A percentile compares a stretch with the other conserved stretches of the same genome.
phyloP scores from a whole-genome alignment of 2,113 vertebrate species.

The Thalassarche chlororhynchos region DNA sequence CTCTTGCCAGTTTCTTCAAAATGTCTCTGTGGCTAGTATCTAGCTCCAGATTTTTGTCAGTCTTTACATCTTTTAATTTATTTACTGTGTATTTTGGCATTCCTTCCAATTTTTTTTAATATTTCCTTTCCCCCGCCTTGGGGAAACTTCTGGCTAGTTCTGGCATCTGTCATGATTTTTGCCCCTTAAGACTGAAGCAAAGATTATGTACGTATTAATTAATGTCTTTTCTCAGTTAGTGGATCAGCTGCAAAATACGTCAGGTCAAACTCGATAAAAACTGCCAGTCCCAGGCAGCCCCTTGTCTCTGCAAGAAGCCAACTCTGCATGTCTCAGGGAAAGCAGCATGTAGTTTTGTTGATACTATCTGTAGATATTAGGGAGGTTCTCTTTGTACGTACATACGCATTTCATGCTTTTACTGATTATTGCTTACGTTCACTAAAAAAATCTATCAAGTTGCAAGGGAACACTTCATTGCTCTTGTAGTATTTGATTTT shows the following conservation, averaged over 20 bases:
- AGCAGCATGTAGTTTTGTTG: background rate
- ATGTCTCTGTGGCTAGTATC: background rate
- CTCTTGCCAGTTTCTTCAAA: background rate
- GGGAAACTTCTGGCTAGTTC: background rate
- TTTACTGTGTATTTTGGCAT: background rate
- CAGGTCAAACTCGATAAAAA: background rate
- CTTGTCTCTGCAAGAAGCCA: background rate
- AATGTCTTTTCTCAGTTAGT: background rate
- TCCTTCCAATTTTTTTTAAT: background rate
- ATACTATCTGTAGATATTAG: background rate
- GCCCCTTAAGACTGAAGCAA: background rate
- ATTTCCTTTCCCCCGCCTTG: background rate
- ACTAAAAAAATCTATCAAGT: background rate
- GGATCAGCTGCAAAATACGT: background rate
- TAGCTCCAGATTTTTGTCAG: background rate
- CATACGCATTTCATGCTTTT: background rate
- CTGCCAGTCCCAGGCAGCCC: background rate
- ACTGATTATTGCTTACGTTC: background rate
- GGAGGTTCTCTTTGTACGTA: background rate
- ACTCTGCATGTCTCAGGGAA: background rate
- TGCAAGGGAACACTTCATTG: background rate
- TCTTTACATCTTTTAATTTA: background rate
- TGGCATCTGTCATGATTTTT: background rate
- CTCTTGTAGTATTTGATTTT: background rate
- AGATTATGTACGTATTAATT: background rate